Conservation (phyloP, 2,888 invertebrate genomes). For the Eupithecia abbreviata region DNA sequence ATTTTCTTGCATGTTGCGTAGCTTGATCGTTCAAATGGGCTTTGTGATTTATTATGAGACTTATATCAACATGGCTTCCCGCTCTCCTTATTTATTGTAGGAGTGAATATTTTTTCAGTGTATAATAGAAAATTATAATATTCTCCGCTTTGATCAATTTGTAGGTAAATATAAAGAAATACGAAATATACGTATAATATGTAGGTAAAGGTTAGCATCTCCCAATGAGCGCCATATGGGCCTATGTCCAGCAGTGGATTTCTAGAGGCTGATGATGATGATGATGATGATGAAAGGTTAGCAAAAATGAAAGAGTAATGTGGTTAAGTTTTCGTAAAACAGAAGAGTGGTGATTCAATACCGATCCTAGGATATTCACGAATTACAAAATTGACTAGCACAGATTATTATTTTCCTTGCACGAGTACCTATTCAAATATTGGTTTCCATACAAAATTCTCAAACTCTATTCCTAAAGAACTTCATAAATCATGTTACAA, state of each 20-base stretch:
- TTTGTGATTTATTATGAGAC: constrained; percentile 44
- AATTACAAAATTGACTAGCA: neutral
- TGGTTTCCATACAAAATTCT: neutral
- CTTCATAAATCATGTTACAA: constrained; percentile 30
- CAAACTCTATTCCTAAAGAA: constrained; percentile 5
- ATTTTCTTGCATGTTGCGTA: constrained; percentile 47
- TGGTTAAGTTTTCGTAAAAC: neutral
- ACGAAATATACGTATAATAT: neutral
- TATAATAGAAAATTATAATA: constrained; percentile 11
- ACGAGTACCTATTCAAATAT: neutral
- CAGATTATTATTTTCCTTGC: neutral
- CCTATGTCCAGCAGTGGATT: too few relatives aligned
- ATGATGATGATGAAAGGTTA: neutral
- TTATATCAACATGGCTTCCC: constrained; percentile 22
- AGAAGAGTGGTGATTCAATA: neutral
- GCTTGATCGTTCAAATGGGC: constrained; percentile 37
- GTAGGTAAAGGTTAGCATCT: neutral
- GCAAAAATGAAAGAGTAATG: neutral
- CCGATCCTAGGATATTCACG: neutral
- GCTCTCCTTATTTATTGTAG: constrained; percentile 21
- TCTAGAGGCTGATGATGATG: too few relatives aligned
- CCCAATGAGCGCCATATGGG: too few relatives aligned
- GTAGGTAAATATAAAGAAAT: neutral
- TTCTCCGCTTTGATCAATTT: constrained; percentile 1
- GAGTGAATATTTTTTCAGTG: constrained; percentile 23